These are phyloP conservation scores for Plutomurus gul DNA, from an alignment of 1,140 invertebrate genomes.

Conservation along the genomic window DNA sequence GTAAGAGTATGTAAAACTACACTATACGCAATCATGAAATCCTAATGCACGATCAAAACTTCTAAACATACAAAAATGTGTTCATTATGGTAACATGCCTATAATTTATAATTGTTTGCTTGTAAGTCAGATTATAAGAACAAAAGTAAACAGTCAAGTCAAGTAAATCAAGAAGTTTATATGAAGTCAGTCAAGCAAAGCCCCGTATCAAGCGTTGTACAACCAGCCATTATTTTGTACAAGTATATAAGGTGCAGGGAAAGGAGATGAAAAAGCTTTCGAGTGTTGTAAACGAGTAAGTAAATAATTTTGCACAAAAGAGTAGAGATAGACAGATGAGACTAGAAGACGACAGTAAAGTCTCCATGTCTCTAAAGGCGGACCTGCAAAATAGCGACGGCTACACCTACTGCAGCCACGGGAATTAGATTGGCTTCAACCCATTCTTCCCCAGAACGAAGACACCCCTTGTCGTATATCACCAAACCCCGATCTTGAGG, in stretches of 20 bases:
- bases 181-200: too few relatives aligned
- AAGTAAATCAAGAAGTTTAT: too few relatives aligned
- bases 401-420: slow-evolving; percentile 80
- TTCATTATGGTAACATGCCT: too few relatives aligned
- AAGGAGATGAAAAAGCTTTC: not conserved
- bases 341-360: not conserved
- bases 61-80: too few relatives aligned
- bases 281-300: too few relatives aligned
- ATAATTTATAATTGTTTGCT: too few relatives aligned
- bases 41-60: too few relatives aligned
- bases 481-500: slow-evolving; percentile 72
- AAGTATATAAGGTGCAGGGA: not conserved
- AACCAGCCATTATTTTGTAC: not conserved
- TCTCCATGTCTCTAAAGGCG: too few relatives aligned
- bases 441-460: slow-evolving; percentile 91
- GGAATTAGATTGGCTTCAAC: slow-evolving; percentile 86
- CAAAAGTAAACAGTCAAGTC: too few relatives aligned
- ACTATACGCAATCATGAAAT: too few relatives aligned
- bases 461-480: slow-evolving; percentile 92
- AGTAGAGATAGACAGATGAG: not conserved
- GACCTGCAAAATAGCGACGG: slow-evolving; percentile 83
- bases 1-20: too few relatives aligned
- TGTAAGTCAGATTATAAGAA: too few relatives aligned
- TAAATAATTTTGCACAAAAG: not conserved
- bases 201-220: not conserved